Evolutionary conservation across 1,140 invertebrate genomes (phyloP), one percentile per base, ranked within the genome.

Genomic region (Nylanderia fulva): DNA sequence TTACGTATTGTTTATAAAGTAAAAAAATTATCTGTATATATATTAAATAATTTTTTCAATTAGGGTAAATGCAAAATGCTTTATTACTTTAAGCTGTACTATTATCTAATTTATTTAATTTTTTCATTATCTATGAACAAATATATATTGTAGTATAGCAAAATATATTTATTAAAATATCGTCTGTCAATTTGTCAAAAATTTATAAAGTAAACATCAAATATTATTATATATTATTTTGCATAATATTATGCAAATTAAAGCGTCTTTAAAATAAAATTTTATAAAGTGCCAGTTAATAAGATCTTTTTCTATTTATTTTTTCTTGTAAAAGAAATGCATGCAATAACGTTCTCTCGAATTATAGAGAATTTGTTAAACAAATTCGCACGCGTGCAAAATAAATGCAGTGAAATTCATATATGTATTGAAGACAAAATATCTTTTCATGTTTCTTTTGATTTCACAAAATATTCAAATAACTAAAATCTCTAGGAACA

Each of bases 21-120:
- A 68, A 21, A 27, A 66, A 27, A 66, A 48, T 79, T 36, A 61
- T 75, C n/a, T 7, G n/a, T 27, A 42, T 27, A 13, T 21, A 39
- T 58, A 27, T 2, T 39, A n/a, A 13, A 56, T 60, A 58, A 24
- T 21, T 29, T n/a, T 15, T 71, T 39, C 13, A 18, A 48, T 60
- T 39, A 8, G 0, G 24, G 2, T 15, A 15, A 13, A 29, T 60
- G 9, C 2, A 29, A 29, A 75, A 52, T 1, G 15, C 2, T 58
- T 36, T 61, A 39, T 61, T 42, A n/a, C 1, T 15, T 27, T 63
- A 15, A 63, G 63, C 8, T 8, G 1, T 15, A 15, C 42, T n/a
- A 45, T 18, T 6, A 24, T 74, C 56, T 21, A 2, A 0, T 60
- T 74, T 39, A 39, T 42, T 39, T 5, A n/a, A 42, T 13, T 74